Conservation (phyloP, 2,888 invertebrate species). For the Sarcophaga caerulescens region DNA sequence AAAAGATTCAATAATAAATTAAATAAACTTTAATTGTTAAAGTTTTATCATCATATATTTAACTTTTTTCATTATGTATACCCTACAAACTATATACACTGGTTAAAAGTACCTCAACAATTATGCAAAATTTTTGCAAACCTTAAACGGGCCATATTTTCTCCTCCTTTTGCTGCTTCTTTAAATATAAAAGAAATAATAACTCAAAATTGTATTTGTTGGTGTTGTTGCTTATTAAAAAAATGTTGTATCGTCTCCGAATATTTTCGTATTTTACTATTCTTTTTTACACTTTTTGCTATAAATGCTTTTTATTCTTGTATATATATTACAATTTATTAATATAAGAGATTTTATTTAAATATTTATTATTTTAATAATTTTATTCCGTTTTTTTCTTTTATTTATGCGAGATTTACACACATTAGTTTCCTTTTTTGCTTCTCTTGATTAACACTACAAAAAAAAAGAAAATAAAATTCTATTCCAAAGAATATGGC, state of each 20-base stretch:
- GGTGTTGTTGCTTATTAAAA: slow-evolving; percentile 43
- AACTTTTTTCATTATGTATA: background rate
- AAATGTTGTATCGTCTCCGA: slow-evolving; percentile 28
- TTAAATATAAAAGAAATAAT: slow-evolving; percentile 30
- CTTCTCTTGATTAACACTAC: slow-evolving; percentile 43
- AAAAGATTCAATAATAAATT: background rate
- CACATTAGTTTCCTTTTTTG: slow-evolving; percentile 42
- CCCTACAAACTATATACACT: background rate
- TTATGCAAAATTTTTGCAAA: slow-evolving; percentile 55
- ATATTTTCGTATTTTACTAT: slow-evolving; percentile 33
- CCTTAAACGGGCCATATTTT: slow-evolving; percentile 48
- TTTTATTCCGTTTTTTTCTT: slow-evolving; percentile 21
- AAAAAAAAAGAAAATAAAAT: slow-evolving; percentile 66
- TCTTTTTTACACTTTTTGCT: slow-evolving; percentile 12
- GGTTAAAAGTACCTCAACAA: slow-evolving; percentile 36
- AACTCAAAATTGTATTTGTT: slow-evolving; percentile 40
- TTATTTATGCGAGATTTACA: slow-evolving; percentile 42
- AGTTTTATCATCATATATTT: background rate
- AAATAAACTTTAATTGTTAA: background rate
- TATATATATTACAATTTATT: background rate
- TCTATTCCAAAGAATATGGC: slow-evolving; percentile 72
- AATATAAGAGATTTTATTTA: slow-evolving; percentile 9
- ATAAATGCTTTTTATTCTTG: background rate
- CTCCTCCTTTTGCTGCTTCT: slow-evolving; percentile 40
- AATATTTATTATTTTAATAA: slow-evolving; percentile 45